These are phyloP conservation scores for Dryobota labecula DNA, from an alignment of 2,888 invertebrate genomes.

Conservation along the genomic window DNA sequence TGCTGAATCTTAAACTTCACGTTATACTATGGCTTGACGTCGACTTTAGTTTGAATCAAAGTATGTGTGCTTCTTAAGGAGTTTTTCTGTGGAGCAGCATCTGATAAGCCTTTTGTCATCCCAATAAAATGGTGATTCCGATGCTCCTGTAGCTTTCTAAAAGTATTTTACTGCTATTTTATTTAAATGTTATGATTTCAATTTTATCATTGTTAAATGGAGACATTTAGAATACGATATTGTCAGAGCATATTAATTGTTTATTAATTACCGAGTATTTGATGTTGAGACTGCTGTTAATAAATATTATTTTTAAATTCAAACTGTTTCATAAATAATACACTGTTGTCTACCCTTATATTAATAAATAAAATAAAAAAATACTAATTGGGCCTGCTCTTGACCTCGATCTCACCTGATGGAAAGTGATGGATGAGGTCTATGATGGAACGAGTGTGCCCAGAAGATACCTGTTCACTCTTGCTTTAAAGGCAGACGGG, in stretches of 20 bases:
- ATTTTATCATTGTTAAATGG: constrained; percentile 12
- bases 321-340: background rate
- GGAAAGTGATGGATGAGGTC: too few relatives aligned
- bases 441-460: too few relatives aligned
- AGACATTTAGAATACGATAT: background rate
- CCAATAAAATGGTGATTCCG: too few relatives aligned
- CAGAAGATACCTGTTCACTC: too few relatives aligned
- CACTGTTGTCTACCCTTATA: background rate
- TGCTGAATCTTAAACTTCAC: background rate
- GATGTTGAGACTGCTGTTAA: constrained; percentile 69
- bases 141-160: background rate
- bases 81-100: background rate
- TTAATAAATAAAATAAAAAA: too few relatives aligned
- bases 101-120: background rate
- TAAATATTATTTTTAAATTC: constrained; percentile 59
- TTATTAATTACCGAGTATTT: constrained; percentile 72
- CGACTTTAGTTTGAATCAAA: constrained; percentile 6
- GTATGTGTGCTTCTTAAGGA: background rate
- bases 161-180: background rate
- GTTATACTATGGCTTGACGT: background rate
- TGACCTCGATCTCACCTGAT: too few relatives aligned
- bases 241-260: constrained; percentile 25
- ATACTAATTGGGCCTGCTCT: too few relatives aligned
- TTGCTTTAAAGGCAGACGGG: too few relatives aligned
- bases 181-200: background rate